A percentile compares a stretch with the other conserved stretches of the same genome.
Conservation (phyloP, 2,113 vertebrate genomes). For the Arizona elegans region DNA sequence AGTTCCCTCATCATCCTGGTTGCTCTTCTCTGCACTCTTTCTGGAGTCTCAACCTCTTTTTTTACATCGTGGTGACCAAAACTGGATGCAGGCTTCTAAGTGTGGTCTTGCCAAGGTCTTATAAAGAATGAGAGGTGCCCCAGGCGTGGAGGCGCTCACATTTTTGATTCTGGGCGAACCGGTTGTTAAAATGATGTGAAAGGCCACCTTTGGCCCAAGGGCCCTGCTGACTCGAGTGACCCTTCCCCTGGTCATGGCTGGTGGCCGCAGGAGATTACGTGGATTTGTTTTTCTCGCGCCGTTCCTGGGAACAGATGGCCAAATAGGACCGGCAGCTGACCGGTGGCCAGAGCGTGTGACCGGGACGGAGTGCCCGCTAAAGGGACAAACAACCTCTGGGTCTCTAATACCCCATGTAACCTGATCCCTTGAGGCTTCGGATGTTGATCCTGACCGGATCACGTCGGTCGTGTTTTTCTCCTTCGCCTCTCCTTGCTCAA, state of each 20-base stretch:
- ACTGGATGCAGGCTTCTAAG: too few species aligned
- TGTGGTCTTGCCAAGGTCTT: too few species aligned
- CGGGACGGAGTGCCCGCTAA: neutral
- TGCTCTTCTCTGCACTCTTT: too few species aligned
- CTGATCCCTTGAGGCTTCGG: conserved; percentile 23
- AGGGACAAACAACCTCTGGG: neutral
- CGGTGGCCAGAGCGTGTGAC: conserved; percentile 31
- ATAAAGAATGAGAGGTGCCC: too few species aligned
- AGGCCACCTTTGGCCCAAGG: neutral
- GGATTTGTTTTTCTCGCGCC: neutral
- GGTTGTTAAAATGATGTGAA: too few species aligned
- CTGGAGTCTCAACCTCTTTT: too few species aligned
- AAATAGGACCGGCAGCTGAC: neutral
- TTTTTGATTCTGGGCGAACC: too few species aligned
- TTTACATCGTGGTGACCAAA: too few species aligned
- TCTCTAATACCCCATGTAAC: conserved; percentile 23
- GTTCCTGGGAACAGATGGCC: conserved; percentile 35
- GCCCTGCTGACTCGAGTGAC: neutral
- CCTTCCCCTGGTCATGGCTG: neutral
- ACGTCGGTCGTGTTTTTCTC: neutral
- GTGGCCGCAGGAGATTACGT: neutral
- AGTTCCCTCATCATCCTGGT: too few species aligned
- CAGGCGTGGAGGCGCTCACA: too few species aligned
- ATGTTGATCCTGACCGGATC: neutral
- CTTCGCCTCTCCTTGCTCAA: neutral